Conservation (phyloP, 2,113 vertebrate genomes). For the Sphaerodactylus townsendi region DNA sequence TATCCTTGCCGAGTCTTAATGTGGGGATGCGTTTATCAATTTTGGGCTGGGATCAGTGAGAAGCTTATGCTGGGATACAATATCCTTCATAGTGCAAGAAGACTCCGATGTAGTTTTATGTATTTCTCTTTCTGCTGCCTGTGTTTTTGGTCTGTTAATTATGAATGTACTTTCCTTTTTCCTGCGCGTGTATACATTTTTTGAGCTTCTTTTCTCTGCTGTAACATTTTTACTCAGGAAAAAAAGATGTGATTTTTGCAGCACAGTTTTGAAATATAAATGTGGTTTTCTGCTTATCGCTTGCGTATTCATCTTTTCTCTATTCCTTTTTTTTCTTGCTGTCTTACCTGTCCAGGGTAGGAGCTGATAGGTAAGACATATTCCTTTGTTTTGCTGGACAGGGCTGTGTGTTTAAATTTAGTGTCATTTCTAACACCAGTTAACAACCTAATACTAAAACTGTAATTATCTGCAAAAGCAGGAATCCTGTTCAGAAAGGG, state of each 20-base stretch:
- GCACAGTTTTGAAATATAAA: constrained; percentile 59
- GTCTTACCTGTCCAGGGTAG: constrained; percentile 57
- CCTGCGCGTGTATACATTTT: constrained; percentile 24
- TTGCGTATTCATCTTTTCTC: constrained; percentile 55
- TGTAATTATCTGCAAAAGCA: background rate
- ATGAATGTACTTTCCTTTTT: constrained; percentile 24
- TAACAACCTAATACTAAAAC: background rate
- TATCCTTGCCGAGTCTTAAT: background rate
- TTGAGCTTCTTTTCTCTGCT: constrained; percentile 61
- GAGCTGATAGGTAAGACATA: constrained; percentile 68
- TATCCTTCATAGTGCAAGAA: too few relatives aligned
- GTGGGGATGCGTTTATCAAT: background rate
- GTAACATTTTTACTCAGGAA: constrained; percentile 57
- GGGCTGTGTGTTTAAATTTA: constrained; percentile 12
- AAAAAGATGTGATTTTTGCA: constrained; percentile 67
- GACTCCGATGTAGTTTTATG: too few relatives aligned
- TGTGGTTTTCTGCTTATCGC: constrained; percentile 53
- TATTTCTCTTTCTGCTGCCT: background rate
- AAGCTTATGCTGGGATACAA: too few relatives aligned
- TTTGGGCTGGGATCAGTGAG: too few relatives aligned
- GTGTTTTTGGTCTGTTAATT: constrained; percentile 20
- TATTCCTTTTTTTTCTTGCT: constrained; percentile 61
- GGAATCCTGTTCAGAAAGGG: background rate
- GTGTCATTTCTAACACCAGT: constrained; percentile 1
- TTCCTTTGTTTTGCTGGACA: constrained; percentile 39